Percentiles rank a stretch among this genome's conserved stretches.
Evolutionary conservation across 2,797 vertebrate genomes (phyloP).

Genomic region (Sebastes cheni): DNA sequence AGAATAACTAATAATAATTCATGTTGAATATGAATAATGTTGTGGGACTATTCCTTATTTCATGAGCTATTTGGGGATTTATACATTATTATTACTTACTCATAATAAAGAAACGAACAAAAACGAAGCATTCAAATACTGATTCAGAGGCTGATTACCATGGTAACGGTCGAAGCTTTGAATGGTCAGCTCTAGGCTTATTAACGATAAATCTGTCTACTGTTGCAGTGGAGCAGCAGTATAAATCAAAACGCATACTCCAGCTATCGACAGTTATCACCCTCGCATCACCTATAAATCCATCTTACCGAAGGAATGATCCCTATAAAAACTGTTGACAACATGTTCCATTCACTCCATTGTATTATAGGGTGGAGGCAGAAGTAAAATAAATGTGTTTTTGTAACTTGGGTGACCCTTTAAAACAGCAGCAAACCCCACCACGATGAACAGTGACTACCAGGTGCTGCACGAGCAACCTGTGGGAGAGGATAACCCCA

Average conservation of each 20-base stretch:
- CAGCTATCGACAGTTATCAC: not conserved
- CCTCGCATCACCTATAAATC: constrained; percentile 4
- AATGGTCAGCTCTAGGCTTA: not conserved
- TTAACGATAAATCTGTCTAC: not conserved
- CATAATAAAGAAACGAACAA: no score
- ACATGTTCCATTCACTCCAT: not conserved
- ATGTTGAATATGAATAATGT: no score
- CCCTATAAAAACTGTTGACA: not conserved
- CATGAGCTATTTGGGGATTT: no score
- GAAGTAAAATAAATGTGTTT: not conserved
- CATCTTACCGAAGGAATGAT: not conserved
- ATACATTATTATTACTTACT: no score
- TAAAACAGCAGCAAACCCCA: not conserved
- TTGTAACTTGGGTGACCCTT: not conserved
- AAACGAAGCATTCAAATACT: no score
- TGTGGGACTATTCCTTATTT: no score
- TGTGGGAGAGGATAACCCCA: constrained; percentile 6
- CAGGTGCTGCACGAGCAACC: not conserved
- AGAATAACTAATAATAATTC: no score
- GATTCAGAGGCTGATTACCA: no score
- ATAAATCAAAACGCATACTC: constrained; percentile 9
- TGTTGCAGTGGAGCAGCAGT: not conserved
- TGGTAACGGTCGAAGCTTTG: no score
- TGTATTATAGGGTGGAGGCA: not conserved
- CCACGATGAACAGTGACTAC: not conserved